phyloP scores from a whole-genome alignment of 2,888 invertebrate genomes.

The Lithosia quadra region DNA sequence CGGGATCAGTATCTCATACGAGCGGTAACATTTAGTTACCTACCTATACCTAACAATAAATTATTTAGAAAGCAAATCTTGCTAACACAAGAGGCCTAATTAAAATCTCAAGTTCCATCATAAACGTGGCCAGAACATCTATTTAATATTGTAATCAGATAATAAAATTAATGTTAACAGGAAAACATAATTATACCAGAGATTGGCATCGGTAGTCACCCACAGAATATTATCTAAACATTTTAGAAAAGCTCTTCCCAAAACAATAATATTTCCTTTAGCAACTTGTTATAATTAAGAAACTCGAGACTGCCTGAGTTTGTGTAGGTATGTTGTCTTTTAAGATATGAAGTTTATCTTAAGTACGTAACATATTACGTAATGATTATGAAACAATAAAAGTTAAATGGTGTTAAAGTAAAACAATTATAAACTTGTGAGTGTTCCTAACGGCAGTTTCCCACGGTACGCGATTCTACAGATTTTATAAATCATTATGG shows the following conservation, averaged over 20 bases:
- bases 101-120: background rate
- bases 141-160: conserved; percentile 8
- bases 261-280: conserved; percentile 5
- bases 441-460: too few relatives aligned
- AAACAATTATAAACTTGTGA: background rate
- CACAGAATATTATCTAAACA: conserved; percentile 8
- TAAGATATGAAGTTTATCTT: background rate
- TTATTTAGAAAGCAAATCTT: background rate
- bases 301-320: background rate
- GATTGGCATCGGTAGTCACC: conserved; percentile 8
- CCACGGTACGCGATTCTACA: too few relatives aligned
- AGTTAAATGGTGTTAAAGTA: background rate
- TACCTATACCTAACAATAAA: background rate
- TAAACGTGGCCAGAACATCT: conserved; percentile 4
- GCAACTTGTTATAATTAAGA: conserved; percentile 7
- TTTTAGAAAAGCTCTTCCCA: conserved; percentile 9
- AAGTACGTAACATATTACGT: conserved; percentile 2
- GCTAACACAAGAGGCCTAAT: background rate
- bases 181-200: conserved; percentile 3
- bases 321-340: conserved; percentile 5
- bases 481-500: too few relatives aligned
- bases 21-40: too few relatives aligned
- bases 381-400: background rate
- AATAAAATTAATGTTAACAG: conserved; percentile 5
- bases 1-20: too few relatives aligned